These are phyloP conservation scores for Apis laboriosa DNA, from an alignment of 1,140 invertebrate species.

Conservation along the genomic window DNA sequence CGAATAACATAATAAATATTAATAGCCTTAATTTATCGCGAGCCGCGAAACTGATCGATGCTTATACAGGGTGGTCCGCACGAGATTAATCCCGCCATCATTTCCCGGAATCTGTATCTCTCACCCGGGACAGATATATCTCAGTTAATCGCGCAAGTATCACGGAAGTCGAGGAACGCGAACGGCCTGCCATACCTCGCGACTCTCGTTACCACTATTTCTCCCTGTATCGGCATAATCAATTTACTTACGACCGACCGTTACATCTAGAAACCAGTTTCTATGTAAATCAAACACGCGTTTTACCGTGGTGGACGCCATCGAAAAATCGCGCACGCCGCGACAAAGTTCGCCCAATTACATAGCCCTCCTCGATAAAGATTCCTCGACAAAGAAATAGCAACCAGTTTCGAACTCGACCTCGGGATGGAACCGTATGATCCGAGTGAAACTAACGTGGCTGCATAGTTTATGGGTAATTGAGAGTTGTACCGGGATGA, in stretches of 20 bases:
- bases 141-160: conserved; percentile 40
- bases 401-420: not conserved
- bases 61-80: no score
- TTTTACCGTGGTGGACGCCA: conserved; percentile 2
- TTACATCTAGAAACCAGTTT: conserved; percentile 45
- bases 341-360: conserved; percentile 29
- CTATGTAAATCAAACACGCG: conserved; percentile 36
- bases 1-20: not conserved
- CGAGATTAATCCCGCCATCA: not conserved
- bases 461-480: conserved; percentile 44
- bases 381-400: not conserved
- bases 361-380: not conserved
- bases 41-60: not conserved
- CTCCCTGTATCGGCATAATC: conserved; percentile 32
- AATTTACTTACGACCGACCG: conserved; percentile 32
- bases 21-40: not conserved
- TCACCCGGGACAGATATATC: conserved; percentile 26
- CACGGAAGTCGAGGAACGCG: conserved; percentile 10
- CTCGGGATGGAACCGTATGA: not conserved
- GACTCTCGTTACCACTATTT: conserved; percentile 13
- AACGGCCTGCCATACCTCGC: not conserved
- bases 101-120: not conserved
- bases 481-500: conserved; percentile 21
- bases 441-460: not conserved
- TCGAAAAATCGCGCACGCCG: conserved; percentile 25